phyloP scores from a whole-genome alignment of 2,888 invertebrate species.

The Ethmia dodecea region DNA sequence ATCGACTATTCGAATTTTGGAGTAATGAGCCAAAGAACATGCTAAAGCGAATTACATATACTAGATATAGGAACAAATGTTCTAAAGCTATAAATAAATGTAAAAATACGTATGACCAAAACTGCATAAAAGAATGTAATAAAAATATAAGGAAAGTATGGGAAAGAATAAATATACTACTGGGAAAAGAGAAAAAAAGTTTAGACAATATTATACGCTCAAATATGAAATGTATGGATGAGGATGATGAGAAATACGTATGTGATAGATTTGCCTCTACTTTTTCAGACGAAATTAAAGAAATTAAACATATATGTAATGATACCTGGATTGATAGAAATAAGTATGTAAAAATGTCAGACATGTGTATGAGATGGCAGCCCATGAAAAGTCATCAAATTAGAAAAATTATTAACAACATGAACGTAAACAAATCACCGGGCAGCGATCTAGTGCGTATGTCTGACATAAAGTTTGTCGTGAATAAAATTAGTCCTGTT shows the following conservation, averaged over 20 bases:
- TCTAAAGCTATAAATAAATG: too few species aligned
- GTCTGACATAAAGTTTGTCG: slow-evolving; percentile 5
- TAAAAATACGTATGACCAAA: too few species aligned
- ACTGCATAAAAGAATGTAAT: too few species aligned
- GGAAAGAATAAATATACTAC: slow-evolving; percentile 6
- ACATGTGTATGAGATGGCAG: slow-evolving; percentile 8
- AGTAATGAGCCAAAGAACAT: slow-evolving; percentile 16
- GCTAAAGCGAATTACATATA: slow-evolving; percentile 15
- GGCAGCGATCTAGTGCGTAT: slow-evolving; percentile 16
- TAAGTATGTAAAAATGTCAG: slow-evolving; percentile 1
- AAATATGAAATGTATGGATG: neutral
- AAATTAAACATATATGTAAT: slow-evolving; percentile 7
- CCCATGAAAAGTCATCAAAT: slow-evolving; percentile 6
- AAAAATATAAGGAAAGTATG: slow-evolving; percentile 11
- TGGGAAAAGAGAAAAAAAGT: slow-evolving; percentile 6
- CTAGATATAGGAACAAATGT: too few species aligned
- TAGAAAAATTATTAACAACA: slow-evolving; percentile 6
- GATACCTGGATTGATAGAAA: slow-evolving; percentile 4
- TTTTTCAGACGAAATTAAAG: slow-evolving; percentile 10
- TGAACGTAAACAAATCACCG: slow-evolving; percentile 11
- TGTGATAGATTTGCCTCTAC: slow-evolving; percentile 1
- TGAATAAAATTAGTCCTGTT: slow-evolving; percentile 8
- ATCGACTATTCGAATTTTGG: slow-evolving; percentile 15
- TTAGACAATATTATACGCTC: slow-evolving; percentile 7
- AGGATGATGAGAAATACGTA: neutral